These are phyloP conservation scores for Odontomyia ornata DNA, from an alignment of 2,888 invertebrate genomes.

Conservation along the genomic window DNA sequence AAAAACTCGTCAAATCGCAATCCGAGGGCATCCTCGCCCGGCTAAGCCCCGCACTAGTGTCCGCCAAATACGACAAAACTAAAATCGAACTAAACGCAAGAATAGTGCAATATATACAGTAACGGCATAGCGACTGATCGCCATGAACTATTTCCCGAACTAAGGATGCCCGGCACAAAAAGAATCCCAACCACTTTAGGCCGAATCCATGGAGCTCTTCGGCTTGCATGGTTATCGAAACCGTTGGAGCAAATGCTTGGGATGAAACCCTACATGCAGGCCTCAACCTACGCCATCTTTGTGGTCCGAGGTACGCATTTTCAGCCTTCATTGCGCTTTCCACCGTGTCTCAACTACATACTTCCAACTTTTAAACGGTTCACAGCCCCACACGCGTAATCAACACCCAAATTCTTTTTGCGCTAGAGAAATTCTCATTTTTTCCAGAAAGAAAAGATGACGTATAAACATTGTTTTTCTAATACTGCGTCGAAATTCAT, in stretches of 20 bases:
- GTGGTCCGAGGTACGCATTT: slow-evolving; percentile 13
- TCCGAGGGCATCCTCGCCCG: neutral
- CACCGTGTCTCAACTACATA: no score
- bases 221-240: neutral
- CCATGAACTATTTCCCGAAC: neutral
- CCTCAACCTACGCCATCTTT: no score
- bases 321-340: neutral
- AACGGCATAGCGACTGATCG: slow-evolving; percentile 17
- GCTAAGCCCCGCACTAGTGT: neutral
- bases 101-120: slow-evolving; percentile 15
- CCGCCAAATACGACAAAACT: slow-evolving; percentile 19
- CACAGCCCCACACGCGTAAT: no score
- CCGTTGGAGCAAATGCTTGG: neutral
- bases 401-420: no score
- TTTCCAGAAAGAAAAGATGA: no score
- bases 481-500: neutral
- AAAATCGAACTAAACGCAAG: slow-evolving; percentile 32
- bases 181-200: slow-evolving; percentile 12
- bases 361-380: no score
- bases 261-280: neutral
- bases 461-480: neutral
- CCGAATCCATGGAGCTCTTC: slow-evolving; percentile 21
- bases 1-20: slow-evolving; percentile 19
- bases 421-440: no score
- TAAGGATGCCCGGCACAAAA: slow-evolving; percentile 11